phyloP scores from a whole-genome alignment of 2,113 vertebrate species.

The Cercopithecus mona region DNA sequence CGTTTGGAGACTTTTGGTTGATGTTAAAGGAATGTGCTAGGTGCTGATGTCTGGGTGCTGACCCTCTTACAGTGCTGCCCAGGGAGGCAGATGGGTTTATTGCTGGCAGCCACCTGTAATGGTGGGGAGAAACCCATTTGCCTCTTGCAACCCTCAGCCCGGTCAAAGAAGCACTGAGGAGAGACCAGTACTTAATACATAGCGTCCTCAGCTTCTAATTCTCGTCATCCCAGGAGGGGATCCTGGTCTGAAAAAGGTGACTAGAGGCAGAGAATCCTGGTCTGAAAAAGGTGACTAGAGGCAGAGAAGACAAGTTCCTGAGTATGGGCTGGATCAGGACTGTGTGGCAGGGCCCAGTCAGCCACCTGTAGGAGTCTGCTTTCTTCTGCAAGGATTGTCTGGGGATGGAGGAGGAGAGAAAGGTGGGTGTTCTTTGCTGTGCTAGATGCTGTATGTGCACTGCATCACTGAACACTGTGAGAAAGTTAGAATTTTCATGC shows the following conservation, averaged over 20 bases:
- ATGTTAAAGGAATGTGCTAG: constrained; percentile 67
- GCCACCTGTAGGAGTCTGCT: neutral
- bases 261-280: neutral
- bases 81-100: constrained; percentile 74
- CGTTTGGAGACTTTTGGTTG: constrained; percentile 56
- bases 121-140: constrained; percentile 66
- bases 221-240: neutral
- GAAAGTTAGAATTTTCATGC: neutral
- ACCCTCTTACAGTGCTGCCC: constrained; percentile 48
- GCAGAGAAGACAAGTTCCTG: neutral
- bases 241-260: neutral
- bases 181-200: constrained; percentile 55
- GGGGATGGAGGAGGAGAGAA: neutral
- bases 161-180: constrained; percentile 58
- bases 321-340: neutral
- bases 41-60: constrained; percentile 63
- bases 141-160: constrained; percentile 57
- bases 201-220: constrained; percentile 19
- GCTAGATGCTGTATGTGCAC: neutral
- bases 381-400: neutral
- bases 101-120: constrained; percentile 64
- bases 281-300: neutral
- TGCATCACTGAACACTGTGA: neutral
- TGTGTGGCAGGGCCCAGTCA: fast-evolving
- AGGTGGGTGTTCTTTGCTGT: neutral